A percentile compares a stretch with the other conserved stretches of the same genome.
Evolutionary conservation across 2,888 invertebrate species (phyloP).

Genomic region (Ypsolopha scabrella): DNA sequence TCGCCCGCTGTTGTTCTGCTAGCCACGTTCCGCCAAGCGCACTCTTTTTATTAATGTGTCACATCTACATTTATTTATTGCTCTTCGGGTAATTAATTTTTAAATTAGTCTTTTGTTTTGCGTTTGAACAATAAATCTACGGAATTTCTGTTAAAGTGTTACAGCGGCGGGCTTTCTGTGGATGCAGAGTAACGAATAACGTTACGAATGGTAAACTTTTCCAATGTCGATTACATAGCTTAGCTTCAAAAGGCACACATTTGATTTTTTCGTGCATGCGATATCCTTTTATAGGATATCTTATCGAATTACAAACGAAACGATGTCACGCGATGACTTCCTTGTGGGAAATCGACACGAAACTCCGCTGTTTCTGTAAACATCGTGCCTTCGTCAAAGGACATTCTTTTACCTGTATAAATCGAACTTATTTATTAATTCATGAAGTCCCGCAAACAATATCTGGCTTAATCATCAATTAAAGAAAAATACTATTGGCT

Average conservation of each 20-base stretch:
- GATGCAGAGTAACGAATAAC: not conserved
- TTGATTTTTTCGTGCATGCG: not conserved
- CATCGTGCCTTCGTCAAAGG: not conserved
- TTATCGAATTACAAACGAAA: constrained; percentile 44
- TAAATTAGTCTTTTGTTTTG: constrained; percentile 43
- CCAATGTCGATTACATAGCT: no score
- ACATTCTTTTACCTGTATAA: no score
- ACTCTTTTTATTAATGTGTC: constrained; percentile 51
- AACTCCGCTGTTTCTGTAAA: constrained; percentile 11
- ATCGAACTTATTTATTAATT: no score
- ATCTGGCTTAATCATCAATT: no score
- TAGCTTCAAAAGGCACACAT: not conserved
- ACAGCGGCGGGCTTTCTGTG: not conserved
- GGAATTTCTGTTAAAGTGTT: constrained; percentile 2
- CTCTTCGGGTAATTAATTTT: constrained; percentile 58
- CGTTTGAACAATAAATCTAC: constrained; percentile 4
- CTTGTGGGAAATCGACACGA: constrained; percentile 34
- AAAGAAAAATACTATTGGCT: no score
- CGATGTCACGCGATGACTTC: constrained; percentile 47
- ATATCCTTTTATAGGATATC: constrained; percentile 11
- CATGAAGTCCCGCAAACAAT: no score
- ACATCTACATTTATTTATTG: constrained; percentile 53
- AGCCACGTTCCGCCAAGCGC: constrained; percentile 42
- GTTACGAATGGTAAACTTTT: not conserved
- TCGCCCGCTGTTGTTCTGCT: constrained; percentile 11